Evolutionary conservation across 2,113 vertebrate genomes (phyloP), one percentile per base, ranked within the genome.

Genomic region (Ptilorrhoa leucosticta): DNA sequence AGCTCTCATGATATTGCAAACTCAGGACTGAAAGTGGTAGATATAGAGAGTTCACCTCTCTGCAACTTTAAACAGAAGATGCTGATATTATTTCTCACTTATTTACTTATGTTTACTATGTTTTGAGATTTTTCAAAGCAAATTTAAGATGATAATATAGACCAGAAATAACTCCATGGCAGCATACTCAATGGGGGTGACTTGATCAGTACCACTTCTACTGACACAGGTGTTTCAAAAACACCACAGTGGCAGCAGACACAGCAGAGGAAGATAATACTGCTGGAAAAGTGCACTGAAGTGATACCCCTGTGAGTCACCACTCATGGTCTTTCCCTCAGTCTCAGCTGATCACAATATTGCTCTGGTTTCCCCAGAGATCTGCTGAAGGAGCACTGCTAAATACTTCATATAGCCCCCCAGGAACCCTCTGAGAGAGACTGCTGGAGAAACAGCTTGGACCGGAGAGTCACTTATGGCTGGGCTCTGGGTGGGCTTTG

Each of bases 381-480:
- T 14, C 13, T 61, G 53, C 39, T 40, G n/a, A 30, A 58, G 21
- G 23, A 53, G 21, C 51, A n/a, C 47, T 50, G 16, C 19, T 58
- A 58, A 78, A 54, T 5, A 27, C 20, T 69, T 18, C 24, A 28
- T 2, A 2, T 1, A 81, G 6, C 9, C 6, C 22, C n/a, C 15
- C n/a, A 57, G 48, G 16, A 68, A 48, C n/a, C 24, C 48, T 65
- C 47, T 10, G 19, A 81, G 31, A 50, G 12, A 83, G 1, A 13
- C 23, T 37, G 26, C 44, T 56, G 31, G 23, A 75, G 60, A 42
- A 73, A 50, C 13, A 63, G 22, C 39, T 57, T 65, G n/a, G 48
- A n/a, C 28, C 5, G 0, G 5, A 35, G 28, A 51, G 75, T 54
- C 11, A 5, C 17, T 50, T 31, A 5, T 0, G 3, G n/a, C 22